Conservation (phyloP, 2,888 invertebrate genomes). For the Cheilosia grossa region DNA sequence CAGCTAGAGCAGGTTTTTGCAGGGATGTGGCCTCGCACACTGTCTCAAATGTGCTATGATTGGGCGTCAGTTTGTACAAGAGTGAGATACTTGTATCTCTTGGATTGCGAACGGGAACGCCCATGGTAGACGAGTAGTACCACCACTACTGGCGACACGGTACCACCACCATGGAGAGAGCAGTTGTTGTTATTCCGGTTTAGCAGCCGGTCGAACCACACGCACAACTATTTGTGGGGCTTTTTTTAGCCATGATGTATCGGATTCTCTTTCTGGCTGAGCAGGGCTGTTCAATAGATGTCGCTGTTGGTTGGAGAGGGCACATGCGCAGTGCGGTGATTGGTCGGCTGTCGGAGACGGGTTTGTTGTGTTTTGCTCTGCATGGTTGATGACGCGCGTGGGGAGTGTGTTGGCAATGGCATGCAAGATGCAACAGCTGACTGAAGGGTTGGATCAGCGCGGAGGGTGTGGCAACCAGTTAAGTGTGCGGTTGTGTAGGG, state of each 20-base stretch:
- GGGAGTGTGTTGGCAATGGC: conserved; percentile 55
- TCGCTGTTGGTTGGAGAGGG: conserved; percentile 70
- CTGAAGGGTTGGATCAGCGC: conserved; percentile 49
- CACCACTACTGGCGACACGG: conserved; percentile 29
- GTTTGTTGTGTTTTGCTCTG: conserved; percentile 60
- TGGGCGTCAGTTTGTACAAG: conserved; percentile 33
- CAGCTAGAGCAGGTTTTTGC: conserved; percentile 64
- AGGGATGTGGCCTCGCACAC: conserved; percentile 74
- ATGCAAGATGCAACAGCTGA: conserved; percentile 74
- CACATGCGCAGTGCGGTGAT: conserved; percentile 68
- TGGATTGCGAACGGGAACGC: conserved; percentile 32
- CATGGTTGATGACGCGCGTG: conserved; percentile 15
- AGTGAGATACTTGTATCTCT: conserved; percentile 56
- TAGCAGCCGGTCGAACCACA: conserved; percentile 60
- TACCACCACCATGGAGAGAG: conserved; percentile 49
- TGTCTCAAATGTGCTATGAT: conserved; percentile 29
- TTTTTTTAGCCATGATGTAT: conserved; percentile 68
- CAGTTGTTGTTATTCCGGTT: conserved; percentile 74
- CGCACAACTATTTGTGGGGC: conserved; percentile 60
- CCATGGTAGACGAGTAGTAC: conserved; percentile 17
- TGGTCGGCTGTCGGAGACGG: conserved; percentile 53
- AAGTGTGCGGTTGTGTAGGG: conserved; percentile 1
- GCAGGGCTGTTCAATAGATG: conserved; percentile 68
- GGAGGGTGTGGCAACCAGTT: conserved; percentile 47
- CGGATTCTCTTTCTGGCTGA: conserved; percentile 55